phyloP scores from a whole-genome alignment of 2,797 vertebrate genomes.

The Uromys caudimaculatus region DNA sequence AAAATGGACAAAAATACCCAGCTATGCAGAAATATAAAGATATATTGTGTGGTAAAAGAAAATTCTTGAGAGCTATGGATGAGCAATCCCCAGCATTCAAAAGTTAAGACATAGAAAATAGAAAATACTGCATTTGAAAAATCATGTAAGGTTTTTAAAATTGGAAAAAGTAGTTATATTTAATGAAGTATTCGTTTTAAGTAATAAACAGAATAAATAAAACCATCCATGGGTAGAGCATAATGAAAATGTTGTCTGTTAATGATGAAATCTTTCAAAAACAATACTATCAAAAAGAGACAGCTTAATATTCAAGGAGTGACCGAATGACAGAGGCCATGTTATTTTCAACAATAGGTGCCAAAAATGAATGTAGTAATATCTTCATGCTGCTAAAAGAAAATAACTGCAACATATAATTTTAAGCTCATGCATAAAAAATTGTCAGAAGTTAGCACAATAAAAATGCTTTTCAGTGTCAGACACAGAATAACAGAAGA shows the following conservation, averaged over 20 bases:
- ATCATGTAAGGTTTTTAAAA: not conserved
- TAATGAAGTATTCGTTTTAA: not conserved
- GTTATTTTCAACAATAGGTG: conserved; percentile 63
- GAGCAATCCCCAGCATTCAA: not conserved
- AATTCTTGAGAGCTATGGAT: not conserved
- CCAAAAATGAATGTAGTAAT: conserved; percentile 33
- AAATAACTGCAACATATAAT: conserved; percentile 69
- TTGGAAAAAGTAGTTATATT: not conserved
- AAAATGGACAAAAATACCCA: not conserved
- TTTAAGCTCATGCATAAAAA: conserved; percentile 51
- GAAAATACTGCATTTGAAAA: not conserved
- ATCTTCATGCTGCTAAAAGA: conserved; percentile 47
- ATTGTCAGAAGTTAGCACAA: conserved; percentile 55
- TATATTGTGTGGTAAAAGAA: not conserved
- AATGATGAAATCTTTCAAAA: conserved; percentile 24
- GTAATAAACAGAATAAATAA: conserved; percentile 36
- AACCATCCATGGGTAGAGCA: not conserved
- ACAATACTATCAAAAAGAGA: not conserved
- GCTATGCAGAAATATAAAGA: not conserved
- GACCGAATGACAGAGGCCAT: not conserved
- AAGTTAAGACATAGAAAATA: not conserved
- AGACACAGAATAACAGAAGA: not conserved
- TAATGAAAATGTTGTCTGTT: not conserved
- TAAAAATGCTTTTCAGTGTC: conserved; percentile 56
- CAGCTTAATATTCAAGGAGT: conserved; percentile 53